These are phyloP conservation scores for Gymnothorax reevesii DNA, from an alignment of 2,797 vertebrate species.

Conservation along the genomic window DNA sequence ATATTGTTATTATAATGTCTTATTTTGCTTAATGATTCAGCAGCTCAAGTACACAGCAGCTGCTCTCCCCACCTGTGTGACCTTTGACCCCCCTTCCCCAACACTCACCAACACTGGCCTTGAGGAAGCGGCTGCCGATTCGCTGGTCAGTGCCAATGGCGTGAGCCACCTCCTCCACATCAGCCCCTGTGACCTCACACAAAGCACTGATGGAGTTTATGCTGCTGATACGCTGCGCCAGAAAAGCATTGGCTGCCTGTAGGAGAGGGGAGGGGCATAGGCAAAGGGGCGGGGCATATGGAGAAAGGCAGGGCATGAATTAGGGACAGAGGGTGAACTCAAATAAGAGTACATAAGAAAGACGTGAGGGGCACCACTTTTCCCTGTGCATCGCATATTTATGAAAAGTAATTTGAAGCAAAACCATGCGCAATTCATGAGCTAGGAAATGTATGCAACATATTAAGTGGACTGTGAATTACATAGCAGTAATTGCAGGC, in stretches of 20 bases:
- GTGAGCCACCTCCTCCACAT: conserved; percentile 38
- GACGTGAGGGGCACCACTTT: too few species aligned
- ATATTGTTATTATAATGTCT: too few species aligned
- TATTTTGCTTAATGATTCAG: background rate
- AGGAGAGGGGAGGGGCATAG: background rate
- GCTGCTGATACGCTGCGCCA: conserved; percentile 50
- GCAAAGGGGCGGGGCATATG: background rate
- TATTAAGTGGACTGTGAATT: too few species aligned
- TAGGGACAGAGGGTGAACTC: background rate
- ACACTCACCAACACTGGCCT: conserved; percentile 40
- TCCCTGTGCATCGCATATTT: too few species aligned
- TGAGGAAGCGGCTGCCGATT: conserved; percentile 43
- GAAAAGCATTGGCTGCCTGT: conserved; percentile 43
- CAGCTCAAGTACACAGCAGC: background rate
- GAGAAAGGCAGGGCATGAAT: background rate
- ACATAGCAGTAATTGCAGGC: too few species aligned
- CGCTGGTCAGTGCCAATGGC: conserved; percentile 40
- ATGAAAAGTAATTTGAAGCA: too few species aligned
- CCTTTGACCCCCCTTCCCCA: background rate
- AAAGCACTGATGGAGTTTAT: conserved; percentile 48
- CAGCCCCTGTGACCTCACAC: conserved; percentile 34
- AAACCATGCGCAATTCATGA: too few species aligned
- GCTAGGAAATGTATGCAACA: too few species aligned
- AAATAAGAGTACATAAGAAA: background rate
- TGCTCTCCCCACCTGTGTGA: background rate